Conservation (phyloP, 2,113 vertebrate genomes). For the Poecile atricapillus region DNA sequence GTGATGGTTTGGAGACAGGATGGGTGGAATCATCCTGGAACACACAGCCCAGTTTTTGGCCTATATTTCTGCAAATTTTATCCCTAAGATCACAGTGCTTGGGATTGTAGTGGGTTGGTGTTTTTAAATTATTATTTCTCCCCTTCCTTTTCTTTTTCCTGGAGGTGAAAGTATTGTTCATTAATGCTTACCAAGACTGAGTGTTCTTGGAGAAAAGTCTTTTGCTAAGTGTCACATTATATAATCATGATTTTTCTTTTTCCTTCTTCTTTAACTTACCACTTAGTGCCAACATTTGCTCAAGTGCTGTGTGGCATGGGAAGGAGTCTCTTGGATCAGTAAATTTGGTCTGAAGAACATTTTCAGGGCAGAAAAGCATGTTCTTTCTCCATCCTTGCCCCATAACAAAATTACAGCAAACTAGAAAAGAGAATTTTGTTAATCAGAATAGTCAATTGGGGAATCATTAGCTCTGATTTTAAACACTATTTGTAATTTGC, state of each 20-base stretch:
- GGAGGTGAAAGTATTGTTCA: neutral
- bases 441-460: constrained; percentile 68
- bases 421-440: constrained; percentile 54
- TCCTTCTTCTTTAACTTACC: neutral
- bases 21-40: neutral
- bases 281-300: neutral
- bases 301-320: rapidly evolving
- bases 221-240: neutral
- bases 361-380: neutral
- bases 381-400: constrained; percentile 15
- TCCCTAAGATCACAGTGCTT: neutral
- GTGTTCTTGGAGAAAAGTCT: neutral
- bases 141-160: neutral
- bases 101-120: neutral
- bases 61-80: neutral
- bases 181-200: neutral
- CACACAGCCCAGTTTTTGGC: neutral
- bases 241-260: neutral
- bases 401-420: constrained; percentile 47
- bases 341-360: neutral
- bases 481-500: constrained; percentile 68
- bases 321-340: neutral
- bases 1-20: neutral
- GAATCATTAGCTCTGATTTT: constrained; percentile 61
- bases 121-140: neutral